phyloP scores from a whole-genome alignment of 2,113 vertebrate genomes.

The Ochotona curzoniae region DNA sequence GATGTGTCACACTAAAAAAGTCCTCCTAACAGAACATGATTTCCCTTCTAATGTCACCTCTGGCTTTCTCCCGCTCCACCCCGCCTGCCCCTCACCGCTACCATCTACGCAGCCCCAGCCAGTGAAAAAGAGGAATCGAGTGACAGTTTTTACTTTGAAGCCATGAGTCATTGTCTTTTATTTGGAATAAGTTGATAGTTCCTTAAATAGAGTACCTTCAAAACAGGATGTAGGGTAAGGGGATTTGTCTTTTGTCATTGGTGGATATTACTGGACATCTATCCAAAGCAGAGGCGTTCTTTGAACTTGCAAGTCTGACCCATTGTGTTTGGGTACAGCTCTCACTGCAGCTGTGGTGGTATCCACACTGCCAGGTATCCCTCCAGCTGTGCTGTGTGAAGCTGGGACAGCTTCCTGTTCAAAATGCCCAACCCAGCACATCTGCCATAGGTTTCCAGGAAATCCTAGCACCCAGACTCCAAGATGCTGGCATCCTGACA shows the following conservation, averaged over 20 bases:
- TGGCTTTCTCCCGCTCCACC: no score
- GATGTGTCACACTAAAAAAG: not conserved
- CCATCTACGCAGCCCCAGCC: not conserved
- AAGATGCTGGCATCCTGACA: not conserved
- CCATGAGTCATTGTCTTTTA: slow-evolving; percentile 59
- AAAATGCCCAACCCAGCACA: not conserved
- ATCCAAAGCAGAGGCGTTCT: not conserved
- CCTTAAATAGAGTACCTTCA: slow-evolving; percentile 69
- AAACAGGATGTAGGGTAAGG: slow-evolving; percentile 59
- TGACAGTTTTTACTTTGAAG: slow-evolving; percentile 40
- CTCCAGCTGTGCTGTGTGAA: not conserved
- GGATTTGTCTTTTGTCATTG: slow-evolving; percentile 24
- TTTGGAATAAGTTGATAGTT: slow-evolving; percentile 59
- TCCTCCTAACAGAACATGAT: not conserved
- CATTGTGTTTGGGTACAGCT: not conserved
- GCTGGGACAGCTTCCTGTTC: not conserved
- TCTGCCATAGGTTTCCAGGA: not conserved
- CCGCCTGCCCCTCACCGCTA: not conserved
- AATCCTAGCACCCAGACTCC: not conserved
- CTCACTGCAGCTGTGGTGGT: not conserved
- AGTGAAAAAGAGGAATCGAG: not conserved
- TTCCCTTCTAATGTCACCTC: not conserved
- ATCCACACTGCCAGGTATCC: rapidly evolving
- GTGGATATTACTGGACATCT: not conserved
- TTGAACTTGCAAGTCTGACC: not conserved